Evolutionary conservation across 2,797 vertebrate genomes (phyloP).

Genomic region (Salmo trutta): DNA sequence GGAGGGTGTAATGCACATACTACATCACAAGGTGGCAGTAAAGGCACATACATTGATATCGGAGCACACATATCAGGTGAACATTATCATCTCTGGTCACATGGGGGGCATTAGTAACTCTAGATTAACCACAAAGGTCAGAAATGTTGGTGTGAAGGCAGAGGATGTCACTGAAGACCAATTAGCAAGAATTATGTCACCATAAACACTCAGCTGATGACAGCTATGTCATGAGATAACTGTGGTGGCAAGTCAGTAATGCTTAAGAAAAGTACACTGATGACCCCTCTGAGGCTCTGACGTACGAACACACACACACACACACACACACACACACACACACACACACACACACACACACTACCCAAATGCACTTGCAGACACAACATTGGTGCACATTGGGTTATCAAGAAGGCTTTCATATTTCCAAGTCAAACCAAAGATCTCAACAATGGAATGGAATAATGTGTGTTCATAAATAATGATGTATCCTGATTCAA

Average conservation of each 20-base stretch:
- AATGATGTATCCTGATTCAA: slow-evolving; percentile 9
- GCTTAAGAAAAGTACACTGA: neutral
- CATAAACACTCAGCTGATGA: neutral
- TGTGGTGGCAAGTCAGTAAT: neutral
- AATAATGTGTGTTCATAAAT: neutral
- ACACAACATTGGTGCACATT: too few species aligned
- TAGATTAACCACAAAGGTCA: neutral
- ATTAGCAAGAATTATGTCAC: neutral
- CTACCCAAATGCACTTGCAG: neutral
- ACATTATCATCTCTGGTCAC: slow-evolving; percentile 1
- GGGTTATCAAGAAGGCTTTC: neutral
- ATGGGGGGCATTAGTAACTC: neutral
- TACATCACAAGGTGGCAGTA: slow-evolving; percentile 1
- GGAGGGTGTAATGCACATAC: neutral
- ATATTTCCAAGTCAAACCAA: neutral
- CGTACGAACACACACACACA: neutral
- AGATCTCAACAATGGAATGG: slow-evolving; percentile 3
- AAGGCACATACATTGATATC: neutral
- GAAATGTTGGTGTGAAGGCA: neutral
- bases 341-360: neutral
- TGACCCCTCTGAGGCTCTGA: neutral
- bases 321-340: too few species aligned
- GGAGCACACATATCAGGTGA: neutral
- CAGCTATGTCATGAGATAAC: neutral
- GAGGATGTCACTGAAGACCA: neutral